phyloP scores from a whole-genome alignment of 1,140 invertebrate species.

The Orussus abietinus region DNA sequence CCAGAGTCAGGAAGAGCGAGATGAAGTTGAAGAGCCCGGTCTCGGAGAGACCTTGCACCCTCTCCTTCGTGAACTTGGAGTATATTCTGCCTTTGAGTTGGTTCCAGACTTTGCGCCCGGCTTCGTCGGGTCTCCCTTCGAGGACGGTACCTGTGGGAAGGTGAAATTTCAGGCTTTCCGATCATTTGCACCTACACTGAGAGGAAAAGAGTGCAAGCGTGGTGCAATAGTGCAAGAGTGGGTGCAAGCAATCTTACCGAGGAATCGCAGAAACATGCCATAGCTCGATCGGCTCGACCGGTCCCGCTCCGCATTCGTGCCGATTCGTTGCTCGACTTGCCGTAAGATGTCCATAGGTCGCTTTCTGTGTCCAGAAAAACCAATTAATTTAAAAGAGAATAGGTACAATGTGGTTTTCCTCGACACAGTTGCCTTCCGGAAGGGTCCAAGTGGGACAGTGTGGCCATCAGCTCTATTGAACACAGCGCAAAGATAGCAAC shows the following conservation, averaged over 20 bases:
- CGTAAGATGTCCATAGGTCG: slow-evolving; percentile 42
- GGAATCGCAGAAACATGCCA: slow-evolving; percentile 46
- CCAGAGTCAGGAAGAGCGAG: slow-evolving; percentile 50
- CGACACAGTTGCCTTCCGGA: too few relatives aligned
- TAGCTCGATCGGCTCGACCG: slow-evolving; percentile 46
- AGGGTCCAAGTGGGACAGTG: too few relatives aligned
- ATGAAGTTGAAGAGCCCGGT: slow-evolving; percentile 50
- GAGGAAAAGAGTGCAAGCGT: not conserved
- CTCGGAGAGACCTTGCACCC: slow-evolving; percentile 46
- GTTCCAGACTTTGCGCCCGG: slow-evolving; percentile 48
- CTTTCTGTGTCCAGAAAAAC: slow-evolving; percentile 36
- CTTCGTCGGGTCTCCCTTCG: slow-evolving; percentile 30
- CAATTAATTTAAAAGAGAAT: slow-evolving; percentile 3
- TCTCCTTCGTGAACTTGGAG: slow-evolving; percentile 49
- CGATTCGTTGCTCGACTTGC: slow-evolving; percentile 43
- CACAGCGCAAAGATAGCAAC: too few relatives aligned
- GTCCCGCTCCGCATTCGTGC: slow-evolving; percentile 25
- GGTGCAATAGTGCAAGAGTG: not conserved
- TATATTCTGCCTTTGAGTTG: slow-evolving; percentile 52
- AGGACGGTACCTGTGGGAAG: slow-evolving; percentile 41
- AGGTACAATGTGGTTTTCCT: too few relatives aligned
- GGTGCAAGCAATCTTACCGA: slow-evolving; percentile 34
- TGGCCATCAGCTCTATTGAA: too few relatives aligned
- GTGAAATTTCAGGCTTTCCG: slow-evolving; percentile 1
- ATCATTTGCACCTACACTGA: slow-evolving; percentile 2